These are phyloP conservation scores for Heliconius charithonia DNA, from an alignment of 2,888 invertebrate genomes.

Conservation along the genomic window DNA sequence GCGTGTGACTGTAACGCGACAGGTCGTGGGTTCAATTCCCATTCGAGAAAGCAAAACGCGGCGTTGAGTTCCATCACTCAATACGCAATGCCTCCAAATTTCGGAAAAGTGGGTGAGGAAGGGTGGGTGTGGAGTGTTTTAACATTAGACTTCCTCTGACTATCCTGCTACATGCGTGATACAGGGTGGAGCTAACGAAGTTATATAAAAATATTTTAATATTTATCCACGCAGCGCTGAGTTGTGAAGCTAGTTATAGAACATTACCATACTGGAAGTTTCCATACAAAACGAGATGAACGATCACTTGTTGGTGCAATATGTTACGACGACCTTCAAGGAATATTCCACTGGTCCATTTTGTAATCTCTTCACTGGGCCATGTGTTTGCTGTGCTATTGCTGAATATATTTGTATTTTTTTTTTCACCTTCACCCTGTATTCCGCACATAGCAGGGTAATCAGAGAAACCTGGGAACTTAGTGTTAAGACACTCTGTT, in stretches of 20 bases:
- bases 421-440: no score
- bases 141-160: neutral
- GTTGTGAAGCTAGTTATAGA: neutral
- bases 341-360: neutral
- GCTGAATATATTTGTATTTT: neutral
- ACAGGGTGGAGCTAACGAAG: no score
- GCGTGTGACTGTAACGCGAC: no score
- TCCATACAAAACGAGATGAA: conserved; percentile 20
- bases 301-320: conserved; percentile 2
- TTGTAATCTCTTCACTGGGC: conserved; percentile 16
- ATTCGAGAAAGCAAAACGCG: no score
- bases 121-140: neutral
- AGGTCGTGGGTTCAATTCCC: no score
- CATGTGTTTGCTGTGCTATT: neutral
- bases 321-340: conserved; percentile 1
- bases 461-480: no score
- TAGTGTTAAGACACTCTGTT: no score
- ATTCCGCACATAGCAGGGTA: no score
- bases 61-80: no score
- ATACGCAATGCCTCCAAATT: no score
- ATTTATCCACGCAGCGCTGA: neutral
- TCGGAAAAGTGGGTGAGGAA: no score
- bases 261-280: conserved; percentile 6
- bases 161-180: neutral
- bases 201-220: neutral